Percentiles rank a stretch among this genome's conserved stretches.
These are phyloP conservation scores for Gisinianus flammeolus DNA, from an alignment of 2,888 invertebrate genomes.

Conservation along the genomic window DNA sequence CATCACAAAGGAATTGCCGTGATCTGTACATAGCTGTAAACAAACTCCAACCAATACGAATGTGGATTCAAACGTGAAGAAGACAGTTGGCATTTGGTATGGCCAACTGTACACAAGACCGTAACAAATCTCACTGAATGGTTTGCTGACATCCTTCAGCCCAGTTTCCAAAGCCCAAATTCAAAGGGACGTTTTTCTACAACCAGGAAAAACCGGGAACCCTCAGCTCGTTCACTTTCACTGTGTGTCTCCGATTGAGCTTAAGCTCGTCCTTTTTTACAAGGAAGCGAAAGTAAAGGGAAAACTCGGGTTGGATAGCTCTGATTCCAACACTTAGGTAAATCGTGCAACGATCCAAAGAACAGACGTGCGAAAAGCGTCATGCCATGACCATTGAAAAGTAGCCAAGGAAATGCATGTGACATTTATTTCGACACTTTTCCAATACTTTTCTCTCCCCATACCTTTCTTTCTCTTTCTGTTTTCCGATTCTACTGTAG, in stretches of 20 bases:
- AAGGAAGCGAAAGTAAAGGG: background rate
- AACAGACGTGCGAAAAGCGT: slow-evolving; percentile 11
- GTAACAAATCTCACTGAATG: slow-evolving; percentile 16
- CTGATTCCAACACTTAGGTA: background rate
- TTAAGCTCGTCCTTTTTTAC: background rate
- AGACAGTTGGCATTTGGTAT: background rate
- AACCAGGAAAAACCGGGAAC: background rate
- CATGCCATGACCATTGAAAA: slow-evolving; percentile 18
- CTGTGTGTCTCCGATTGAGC: background rate
- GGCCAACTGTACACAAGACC: background rate
- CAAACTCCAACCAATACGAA: no score
- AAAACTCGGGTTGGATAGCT: background rate
- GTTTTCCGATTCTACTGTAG: background rate
- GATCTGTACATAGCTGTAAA: no score
- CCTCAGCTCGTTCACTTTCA: background rate
- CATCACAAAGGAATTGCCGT: no score
- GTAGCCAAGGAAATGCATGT: slow-evolving; percentile 25
- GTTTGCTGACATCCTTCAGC: background rate
- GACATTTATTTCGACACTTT: slow-evolving; percentile 38
- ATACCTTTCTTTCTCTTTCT: background rate
- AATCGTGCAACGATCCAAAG: background rate
- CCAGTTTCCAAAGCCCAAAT: no score
- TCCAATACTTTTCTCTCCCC: slow-evolving; percentile 32
- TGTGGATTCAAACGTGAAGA: no score
- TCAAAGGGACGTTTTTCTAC: background rate